phyloP scores from a whole-genome alignment of 1,140 invertebrate genomes.

The Papilio glaucus region DNA sequence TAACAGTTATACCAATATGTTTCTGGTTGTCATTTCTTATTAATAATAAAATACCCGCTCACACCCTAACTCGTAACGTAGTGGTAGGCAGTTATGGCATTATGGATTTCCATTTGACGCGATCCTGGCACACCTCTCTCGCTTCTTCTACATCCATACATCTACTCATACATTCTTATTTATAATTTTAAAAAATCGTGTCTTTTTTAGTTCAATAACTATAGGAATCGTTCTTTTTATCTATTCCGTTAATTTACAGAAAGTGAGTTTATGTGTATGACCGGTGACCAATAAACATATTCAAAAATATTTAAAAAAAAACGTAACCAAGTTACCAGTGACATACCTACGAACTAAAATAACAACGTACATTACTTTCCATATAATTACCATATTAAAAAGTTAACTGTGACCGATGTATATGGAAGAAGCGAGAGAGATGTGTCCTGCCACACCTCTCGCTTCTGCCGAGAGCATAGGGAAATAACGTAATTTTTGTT shows the following conservation, averaged over 20 bases:
- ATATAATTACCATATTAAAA: no score
- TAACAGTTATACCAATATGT: no score
- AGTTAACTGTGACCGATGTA: neutral
- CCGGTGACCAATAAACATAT: neutral
- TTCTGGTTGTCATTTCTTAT: neutral
- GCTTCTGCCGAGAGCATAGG: neutral
- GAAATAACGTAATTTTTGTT: slow-evolving; percentile 11
- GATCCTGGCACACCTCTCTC: no score
- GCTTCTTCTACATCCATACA: no score
- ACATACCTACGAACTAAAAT: no score
- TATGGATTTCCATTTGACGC: no score
- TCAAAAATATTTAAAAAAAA: no score
- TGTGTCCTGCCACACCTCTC: slow-evolving; percentile 7
- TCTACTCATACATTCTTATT: no score
- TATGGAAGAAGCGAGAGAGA: slow-evolving; percentile 5
- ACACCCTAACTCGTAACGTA: no score
- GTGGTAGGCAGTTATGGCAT: no score
- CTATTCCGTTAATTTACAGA: neutral
- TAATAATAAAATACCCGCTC: neutral
- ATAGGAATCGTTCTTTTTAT: neutral
- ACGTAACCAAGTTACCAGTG: no score
- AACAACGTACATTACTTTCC: no score
- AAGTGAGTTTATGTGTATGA: neutral
- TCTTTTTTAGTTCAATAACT: neutral
- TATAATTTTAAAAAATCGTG: neutral